Evolutionary conservation across 2,888 invertebrate species (phyloP), one percentile per base, ranked within the genome.

Genomic region (Pandemis cinnamomeana): DNA sequence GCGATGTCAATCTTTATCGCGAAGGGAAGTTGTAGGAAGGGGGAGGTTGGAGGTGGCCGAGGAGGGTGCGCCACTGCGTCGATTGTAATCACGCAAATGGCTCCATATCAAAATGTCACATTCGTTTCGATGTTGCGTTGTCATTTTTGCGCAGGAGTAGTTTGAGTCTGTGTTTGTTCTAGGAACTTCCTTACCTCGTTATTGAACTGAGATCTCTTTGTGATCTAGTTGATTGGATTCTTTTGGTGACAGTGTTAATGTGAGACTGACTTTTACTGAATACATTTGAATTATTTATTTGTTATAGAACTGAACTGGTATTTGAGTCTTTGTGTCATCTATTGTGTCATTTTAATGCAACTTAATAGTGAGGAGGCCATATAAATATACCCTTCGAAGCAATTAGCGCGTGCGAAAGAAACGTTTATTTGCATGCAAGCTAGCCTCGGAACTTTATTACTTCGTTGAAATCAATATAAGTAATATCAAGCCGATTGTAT

Each of bases 71-170:
- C 86, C 90, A 82, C 87, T 90, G 90, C 91, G 92, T 92, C 93
- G 91, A 92, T 92, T 92, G 91, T 92, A 93, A 94, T 94, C 92
- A 93, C 91, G 92, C 92, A 93, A 94, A 93, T 94, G 93, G 92
- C 85, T 90, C 87, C 90, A 89, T 90, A 92, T 92, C 91, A 91
- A 92, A 93, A 91, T 89, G 91, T 92, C 91, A 93, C 89, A 91
- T 90, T 89, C 86, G 85, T 90, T 91, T 91, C 88, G 87, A 91
- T 87, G 84, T 89, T 89, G 87, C 83, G 85, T 82, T 88, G 87
- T 89, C 86, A 90, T 89, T 90, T 84, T 87, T 85, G 85, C 84
- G 83, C 86, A 84, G 78, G 83, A 87, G 82, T 83, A 83, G 75
- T 72, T 71, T 58, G 61, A 74, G 66, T 75, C 77, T 80, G 71